A percentile compares a stretch with the other conserved stretches of the same genome.
Conservation (phyloP, 64 coral and sea anemone species). For the Pachyseris speciosa region DNA sequence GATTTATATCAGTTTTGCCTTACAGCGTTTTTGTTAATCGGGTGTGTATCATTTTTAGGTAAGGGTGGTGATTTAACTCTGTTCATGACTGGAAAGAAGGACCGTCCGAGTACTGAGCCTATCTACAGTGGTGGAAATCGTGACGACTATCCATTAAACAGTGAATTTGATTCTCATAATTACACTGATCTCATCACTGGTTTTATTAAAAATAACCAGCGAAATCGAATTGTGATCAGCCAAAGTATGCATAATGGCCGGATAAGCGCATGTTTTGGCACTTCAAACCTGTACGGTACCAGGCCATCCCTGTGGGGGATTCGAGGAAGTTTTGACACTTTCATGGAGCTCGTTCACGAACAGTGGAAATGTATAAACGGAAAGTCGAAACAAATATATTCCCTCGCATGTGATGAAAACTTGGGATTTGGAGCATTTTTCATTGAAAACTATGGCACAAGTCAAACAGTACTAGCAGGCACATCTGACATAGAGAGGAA, state of each 20-base stretch:
- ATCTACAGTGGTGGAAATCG: background rate
- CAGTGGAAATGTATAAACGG: no score
- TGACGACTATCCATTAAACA: background rate
- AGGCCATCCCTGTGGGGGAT: no score
- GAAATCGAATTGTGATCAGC: background rate
- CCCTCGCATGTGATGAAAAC: background rate
- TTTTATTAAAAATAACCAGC: background rate
- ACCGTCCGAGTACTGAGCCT: background rate
- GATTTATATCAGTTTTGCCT: no score
- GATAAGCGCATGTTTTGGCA: background rate
- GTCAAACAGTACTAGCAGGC: background rate
- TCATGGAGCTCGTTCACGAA: background rate
- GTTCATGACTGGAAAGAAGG: conserved; percentile 21
- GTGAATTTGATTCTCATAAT: background rate
- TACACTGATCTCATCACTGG: background rate
- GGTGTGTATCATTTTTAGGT: no score
- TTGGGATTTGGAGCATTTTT: conserved; percentile 17
- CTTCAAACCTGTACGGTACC: background rate
- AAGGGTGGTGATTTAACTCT: conserved; percentile 19
- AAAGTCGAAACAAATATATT: background rate
- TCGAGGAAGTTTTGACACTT: background rate
- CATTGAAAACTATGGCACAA: background rate
- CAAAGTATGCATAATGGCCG: background rate
- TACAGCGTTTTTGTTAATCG: no score
- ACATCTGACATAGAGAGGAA: background rate